These are phyloP conservation scores for Bucorvus abyssinicus DNA, from an alignment of 2,797 vertebrate genomes.

Conservation along the genomic window DNA sequence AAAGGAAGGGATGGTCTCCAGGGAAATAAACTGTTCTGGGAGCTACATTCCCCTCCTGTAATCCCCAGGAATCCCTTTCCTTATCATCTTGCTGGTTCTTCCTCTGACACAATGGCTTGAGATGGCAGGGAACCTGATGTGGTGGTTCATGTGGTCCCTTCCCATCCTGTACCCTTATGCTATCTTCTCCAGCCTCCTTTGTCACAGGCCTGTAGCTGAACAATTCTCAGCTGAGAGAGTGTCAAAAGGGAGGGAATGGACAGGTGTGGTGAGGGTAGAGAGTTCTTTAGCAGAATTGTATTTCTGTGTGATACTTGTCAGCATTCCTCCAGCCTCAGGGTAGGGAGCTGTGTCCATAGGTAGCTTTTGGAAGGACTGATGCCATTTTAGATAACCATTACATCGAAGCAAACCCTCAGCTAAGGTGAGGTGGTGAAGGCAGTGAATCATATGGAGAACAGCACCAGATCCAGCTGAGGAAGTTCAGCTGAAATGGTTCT, in stretches of 20 bases:
- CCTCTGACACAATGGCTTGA: not conserved
- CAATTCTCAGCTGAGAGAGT: not conserved
- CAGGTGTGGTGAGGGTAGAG: not conserved
- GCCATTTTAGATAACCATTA: not conserved
- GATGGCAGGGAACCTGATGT: not conserved
- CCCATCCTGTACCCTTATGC: not conserved
- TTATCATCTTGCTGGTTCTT: not conserved
- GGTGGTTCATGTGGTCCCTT: not conserved
- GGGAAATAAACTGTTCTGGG: not conserved
- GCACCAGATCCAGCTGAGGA: not conserved
- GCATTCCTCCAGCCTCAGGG: not conserved
- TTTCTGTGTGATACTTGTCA: not conserved
- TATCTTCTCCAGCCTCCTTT: not conserved
- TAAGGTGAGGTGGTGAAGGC: not conserved
- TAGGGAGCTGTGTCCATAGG: fast-evolving
- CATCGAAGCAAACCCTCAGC: not conserved
- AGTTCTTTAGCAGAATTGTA: not conserved
- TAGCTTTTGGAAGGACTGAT: not conserved
- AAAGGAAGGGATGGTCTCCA: not conserved
- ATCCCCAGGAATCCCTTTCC: not conserved
- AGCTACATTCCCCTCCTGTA: not conserved
- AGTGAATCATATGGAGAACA: not conserved
- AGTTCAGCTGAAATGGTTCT: not conserved
- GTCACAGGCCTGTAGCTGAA: not conserved
- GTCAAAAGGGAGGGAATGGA: not conserved